A percentile compares a stretch with the other conserved stretches of the same genome.
Evolutionary conservation across 2,888 invertebrate genomes (phyloP).

Genomic region (Leptinotarsa haldemani): DNA sequence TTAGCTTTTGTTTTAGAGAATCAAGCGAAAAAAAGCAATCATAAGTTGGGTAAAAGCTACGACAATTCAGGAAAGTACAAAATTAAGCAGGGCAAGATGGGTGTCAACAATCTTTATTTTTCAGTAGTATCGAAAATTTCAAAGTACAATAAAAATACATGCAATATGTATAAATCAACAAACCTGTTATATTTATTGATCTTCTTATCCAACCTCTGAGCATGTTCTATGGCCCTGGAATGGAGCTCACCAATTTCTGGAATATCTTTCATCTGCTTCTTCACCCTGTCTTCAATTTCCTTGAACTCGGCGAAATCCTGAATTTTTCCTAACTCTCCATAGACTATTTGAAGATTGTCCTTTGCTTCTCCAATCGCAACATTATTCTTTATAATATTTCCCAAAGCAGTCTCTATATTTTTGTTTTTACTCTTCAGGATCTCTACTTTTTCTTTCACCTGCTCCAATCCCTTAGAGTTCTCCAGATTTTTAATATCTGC

Average conservation of each 20-base stretch:
- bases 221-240: conserved; percentile 66
- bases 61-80: too few relatives aligned
- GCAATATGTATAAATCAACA: conserved; percentile 25
- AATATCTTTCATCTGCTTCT: conserved; percentile 50
- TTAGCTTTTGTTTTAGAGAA: too few relatives aligned
- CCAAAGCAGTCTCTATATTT: conserved; percentile 43
- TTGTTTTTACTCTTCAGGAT: conserved; percentile 48
- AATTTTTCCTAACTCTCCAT: conserved; percentile 45
- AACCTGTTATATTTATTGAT: conserved; percentile 63
- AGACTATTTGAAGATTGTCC: conserved; percentile 48
- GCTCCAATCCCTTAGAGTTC: conserved; percentile 46
- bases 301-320: conserved; percentile 55
- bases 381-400: conserved; percentile 44
- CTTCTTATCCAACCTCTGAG: conserved; percentile 66
- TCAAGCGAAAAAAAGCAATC: too few relatives aligned
- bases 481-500: conserved; percentile 50
- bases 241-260: conserved; percentile 64
- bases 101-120: too few relatives aligned
- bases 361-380: conserved; percentile 48
- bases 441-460: conserved; percentile 48
- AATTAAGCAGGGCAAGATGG: too few relatives aligned
- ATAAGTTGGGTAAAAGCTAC: too few relatives aligned
- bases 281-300: conserved; percentile 62
- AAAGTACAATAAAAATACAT: too few relatives aligned
- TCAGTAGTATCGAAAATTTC: too few relatives aligned